These are phyloP conservation scores for Siphamia tubifer DNA, from an alignment of 2,113 vertebrate genomes.

Conservation along the genomic window DNA sequence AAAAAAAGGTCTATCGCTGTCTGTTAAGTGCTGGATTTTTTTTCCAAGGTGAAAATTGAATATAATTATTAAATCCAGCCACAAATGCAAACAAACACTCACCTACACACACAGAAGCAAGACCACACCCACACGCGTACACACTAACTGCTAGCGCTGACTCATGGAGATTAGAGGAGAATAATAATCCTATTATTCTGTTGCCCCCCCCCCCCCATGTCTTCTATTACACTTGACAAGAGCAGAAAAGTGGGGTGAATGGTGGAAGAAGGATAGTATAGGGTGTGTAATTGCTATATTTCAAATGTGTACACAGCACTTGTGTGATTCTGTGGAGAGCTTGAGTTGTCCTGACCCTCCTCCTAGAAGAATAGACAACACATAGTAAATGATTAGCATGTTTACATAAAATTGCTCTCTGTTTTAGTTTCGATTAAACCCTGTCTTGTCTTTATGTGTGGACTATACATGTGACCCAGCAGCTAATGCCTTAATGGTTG, in stretches of 20 bases:
- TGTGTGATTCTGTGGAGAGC: not conserved
- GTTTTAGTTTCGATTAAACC: not conserved
- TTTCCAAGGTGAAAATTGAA: slow-evolving; percentile 13
- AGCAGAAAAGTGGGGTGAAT: slow-evolving; percentile 14
- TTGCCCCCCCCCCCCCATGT: slow-evolving; percentile 57
- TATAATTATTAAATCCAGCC: not conserved
- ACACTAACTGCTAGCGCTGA: slow-evolving; percentile 47
- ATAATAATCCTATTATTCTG: slow-evolving; percentile 72
- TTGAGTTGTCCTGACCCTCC: not conserved
- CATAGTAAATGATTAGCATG: not conserved
- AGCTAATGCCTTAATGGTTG: slow-evolving; percentile 52
- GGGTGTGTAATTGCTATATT: not conserved
- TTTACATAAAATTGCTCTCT: not conserved
- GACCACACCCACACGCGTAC: not conserved
- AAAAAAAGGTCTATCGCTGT: not conserved
- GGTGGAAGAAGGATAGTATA: not conserved
- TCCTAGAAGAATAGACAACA: not conserved
- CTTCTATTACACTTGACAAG: slow-evolving; percentile 55
- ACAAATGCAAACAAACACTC: slow-evolving; percentile 1
- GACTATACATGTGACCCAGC: not conserved
- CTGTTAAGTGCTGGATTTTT: not conserved
- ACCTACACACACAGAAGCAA: not conserved
- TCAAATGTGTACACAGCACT: not conserved
- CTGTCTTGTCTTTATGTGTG: not conserved
- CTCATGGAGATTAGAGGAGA: slow-evolving; percentile 67